Conservation (phyloP, 1,140 invertebrate species). For the Drosophila pruinosa region DNA sequence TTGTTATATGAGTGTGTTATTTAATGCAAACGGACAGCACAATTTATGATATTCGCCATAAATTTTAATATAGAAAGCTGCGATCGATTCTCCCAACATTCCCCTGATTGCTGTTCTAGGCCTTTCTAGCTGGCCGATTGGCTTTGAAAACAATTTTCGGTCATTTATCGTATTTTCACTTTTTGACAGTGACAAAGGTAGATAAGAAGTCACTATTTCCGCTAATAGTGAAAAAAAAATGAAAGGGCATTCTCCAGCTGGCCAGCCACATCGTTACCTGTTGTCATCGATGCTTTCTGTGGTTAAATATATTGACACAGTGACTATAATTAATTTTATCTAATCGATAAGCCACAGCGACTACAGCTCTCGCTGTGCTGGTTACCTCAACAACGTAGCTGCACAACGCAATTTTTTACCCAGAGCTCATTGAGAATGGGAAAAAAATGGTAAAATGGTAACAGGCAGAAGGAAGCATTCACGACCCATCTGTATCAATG, state of each 20-base stretch:
- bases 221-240: slow-evolving; percentile 24
- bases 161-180: slow-evolving; percentile 72
- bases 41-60: slow-evolving; percentile 66
- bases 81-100: slow-evolving; percentile 25
- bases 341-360: slow-evolving; percentile 60
- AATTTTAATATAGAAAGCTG: slow-evolving; percentile 62
- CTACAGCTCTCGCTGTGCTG: neutral
- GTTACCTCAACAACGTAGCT: too few relatives aligned
- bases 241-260: slow-evolving; percentile 34
- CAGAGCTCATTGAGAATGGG: too few relatives aligned
- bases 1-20: slow-evolving; percentile 15
- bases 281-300: neutral
- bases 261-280: slow-evolving; percentile 2
- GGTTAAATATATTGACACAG: slow-evolving; percentile 37
- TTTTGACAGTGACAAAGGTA: slow-evolving; percentile 36
- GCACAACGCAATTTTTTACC: too few relatives aligned
- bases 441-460: too few relatives aligned
- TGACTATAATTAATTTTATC: slow-evolving; percentile 80
- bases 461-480: too few relatives aligned
- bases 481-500: too few relatives aligned
- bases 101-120: neutral
- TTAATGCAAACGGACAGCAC: slow-evolving; percentile 16
- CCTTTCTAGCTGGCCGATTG: slow-evolving; percentile 18
- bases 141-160: slow-evolving; percentile 70
- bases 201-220: slow-evolving; percentile 68